These are phyloP conservation scores for Platerodrilus igneus DNA, from an alignment of 2,888 invertebrate genomes.

Conservation along the genomic window DNA sequence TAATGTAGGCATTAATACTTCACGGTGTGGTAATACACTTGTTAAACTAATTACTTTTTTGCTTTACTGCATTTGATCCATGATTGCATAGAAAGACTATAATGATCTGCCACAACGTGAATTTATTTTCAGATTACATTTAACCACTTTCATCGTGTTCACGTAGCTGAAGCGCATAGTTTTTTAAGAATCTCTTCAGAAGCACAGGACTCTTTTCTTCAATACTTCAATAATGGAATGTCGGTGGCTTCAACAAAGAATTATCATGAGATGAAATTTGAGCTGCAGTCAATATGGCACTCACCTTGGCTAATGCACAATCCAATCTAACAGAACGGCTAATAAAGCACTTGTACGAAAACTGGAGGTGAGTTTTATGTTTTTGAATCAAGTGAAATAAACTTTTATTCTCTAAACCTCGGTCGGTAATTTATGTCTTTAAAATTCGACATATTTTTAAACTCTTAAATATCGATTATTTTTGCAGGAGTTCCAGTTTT, in stretches of 20 bases:
- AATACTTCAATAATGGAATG: slow-evolving; percentile 5
- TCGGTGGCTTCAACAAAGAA: neutral
- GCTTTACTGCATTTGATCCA: too few relatives aligned
- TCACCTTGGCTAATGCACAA: slow-evolving; percentile 1
- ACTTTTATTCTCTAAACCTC: too few relatives aligned
- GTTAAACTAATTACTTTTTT: too few relatives aligned
- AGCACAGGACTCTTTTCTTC: neutral
- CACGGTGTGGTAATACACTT: too few relatives aligned
- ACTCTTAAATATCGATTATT: neutral
- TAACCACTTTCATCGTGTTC: too few relatives aligned
- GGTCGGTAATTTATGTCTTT: too few relatives aligned
- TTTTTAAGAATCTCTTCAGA: neutral
- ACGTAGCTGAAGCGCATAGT: slow-evolving; percentile 5
- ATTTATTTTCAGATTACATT: too few relatives aligned
- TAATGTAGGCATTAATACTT: too few relatives aligned
- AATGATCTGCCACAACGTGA: too few relatives aligned
- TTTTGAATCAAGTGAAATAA: too few relatives aligned
- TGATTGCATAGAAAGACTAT: too few relatives aligned
- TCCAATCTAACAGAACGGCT: slow-evolving; percentile 1
- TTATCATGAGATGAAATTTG: slow-evolving; percentile 2
- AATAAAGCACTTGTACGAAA: slow-evolving; percentile 2
- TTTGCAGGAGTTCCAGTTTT: neutral
- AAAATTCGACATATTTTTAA: neutral
- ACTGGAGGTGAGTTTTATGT: slow-evolving; percentile 5
- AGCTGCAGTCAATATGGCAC: neutral